A percentile compares a stretch with the other conserved stretches of the same genome.
Evolutionary conservation across 2,113 vertebrate genomes (phyloP).

Genomic region (Sceloporus undulatus): DNA sequence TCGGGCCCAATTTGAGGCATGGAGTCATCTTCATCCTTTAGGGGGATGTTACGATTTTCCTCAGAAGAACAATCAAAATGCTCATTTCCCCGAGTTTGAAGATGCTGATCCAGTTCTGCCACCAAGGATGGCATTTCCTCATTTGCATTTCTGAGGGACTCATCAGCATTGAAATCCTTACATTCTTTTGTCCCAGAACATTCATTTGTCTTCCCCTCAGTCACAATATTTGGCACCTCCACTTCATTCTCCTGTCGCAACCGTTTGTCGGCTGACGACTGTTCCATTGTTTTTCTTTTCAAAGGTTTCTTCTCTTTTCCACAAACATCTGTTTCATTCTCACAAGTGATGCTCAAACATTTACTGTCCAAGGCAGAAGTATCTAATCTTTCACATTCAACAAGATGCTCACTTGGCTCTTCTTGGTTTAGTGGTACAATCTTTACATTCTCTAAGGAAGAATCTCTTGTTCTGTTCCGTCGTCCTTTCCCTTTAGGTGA

Average conservation of each 20-base stretch:
- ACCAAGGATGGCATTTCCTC: conserved; percentile 82
- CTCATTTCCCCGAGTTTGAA: conserved; percentile 61
- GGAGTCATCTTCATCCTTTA: conserved; percentile 78
- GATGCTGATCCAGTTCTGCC: conserved; percentile 70
- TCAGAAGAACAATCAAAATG: conserved; percentile 48
- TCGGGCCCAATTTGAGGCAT: conserved; percentile 93
- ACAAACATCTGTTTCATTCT: conserved; percentile 85
- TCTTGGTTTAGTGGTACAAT: conserved; percentile 68
- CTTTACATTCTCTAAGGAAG: conserved; percentile 77
- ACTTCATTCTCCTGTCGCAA: conserved; percentile 81
- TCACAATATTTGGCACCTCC: conserved; percentile 74
- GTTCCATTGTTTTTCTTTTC: conserved; percentile 89
- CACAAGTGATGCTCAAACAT: conserved; percentile 68
- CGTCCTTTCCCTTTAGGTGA: conserved; percentile 89
- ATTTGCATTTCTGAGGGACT: conserved; percentile 74
- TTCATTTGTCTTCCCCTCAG: conserved; percentile 79
- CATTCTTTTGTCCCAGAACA: conserved; percentile 67
- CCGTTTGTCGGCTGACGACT: conserved; percentile 86
- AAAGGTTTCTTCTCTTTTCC: conserved; percentile 80
- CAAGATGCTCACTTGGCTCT: conserved; percentile 69
- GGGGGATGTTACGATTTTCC: conserved; percentile 50
- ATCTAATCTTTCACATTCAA: conserved; percentile 74
- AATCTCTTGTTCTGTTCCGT: conserved; percentile 83
- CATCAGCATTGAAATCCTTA: conserved; percentile 61
- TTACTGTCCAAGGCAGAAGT: conserved; percentile 73